Base-by-base conservation (phyloP, 2,113 vertebrate genomes). In the Toxotes chatareus region DNA sequence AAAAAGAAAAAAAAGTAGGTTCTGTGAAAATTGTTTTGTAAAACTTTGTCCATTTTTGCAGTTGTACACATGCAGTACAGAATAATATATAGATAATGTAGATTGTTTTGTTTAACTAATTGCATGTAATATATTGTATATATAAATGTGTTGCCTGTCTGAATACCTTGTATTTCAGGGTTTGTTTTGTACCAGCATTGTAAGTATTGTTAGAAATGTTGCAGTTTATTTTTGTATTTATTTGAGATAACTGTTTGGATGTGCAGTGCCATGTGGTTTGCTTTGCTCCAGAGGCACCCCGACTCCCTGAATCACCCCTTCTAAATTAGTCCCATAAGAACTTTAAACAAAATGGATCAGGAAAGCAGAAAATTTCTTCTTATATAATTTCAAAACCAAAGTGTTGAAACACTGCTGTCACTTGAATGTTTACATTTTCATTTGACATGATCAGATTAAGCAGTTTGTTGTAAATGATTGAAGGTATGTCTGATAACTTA, bases 121-220 rank as follows among this genome's bases (percentile, higher is more conserved):
- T 96, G 96, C 96, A 97, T 97, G 97, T 96, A 96, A 94, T 93
- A 96, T 96, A 96, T 92, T 96, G 96, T 97, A 96, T 91, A 96
- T 96, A 97, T 88, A 46, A 76, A 87, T 87, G 90, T 96, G 93
- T 95, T 90, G 93, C 94, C 95, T 95, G 94, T 96, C 94, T 94
- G 93, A 94, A 74, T 85, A 96, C 94, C 94, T 96, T 96, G 95
- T 95, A 95, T 96, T 96, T 96, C 94, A 95, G 92, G 95, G 93
- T 96, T 95, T 95, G 94, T 96, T 97, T 97, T 97, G 94, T 97
- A 96, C 96, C 95, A 95, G 95, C 92, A 94, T 96, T 96, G 92
- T 97, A 96, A 96, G 94, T 95, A 96, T 95, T 82, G 91, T 90
- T 93, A 89, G 86, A 86, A 93, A 92, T 89, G 72, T 93, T 86